Evolutionary conservation across 1,140 invertebrate species (phyloP).

Genomic region (Heliothis subflexa): DNA sequence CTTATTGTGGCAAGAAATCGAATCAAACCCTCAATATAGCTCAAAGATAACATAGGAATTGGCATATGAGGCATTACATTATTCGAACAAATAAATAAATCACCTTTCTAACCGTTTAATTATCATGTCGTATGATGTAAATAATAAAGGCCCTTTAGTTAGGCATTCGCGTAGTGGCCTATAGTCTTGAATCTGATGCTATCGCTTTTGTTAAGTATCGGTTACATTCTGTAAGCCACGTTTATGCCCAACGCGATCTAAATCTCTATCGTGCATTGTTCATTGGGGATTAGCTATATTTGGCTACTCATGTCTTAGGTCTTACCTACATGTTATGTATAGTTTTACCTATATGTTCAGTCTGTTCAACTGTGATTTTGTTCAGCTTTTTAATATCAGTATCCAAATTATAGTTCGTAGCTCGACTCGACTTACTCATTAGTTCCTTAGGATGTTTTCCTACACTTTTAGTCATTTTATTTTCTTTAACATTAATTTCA

Average conservation of each 20-base stretch:
- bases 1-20: too few relatives aligned
- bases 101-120: neutral
- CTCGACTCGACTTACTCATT: too few relatives aligned
- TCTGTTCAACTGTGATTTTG: too few relatives aligned
- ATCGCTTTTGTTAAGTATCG: slow-evolving; percentile 25
- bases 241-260: slow-evolving; percentile 19
- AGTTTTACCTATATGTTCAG: too few relatives aligned
- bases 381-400: too few relatives aligned
- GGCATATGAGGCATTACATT: too few relatives aligned
- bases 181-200: slow-evolving; percentile 25
- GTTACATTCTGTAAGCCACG: slow-evolving; percentile 24
- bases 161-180: neutral
- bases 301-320: too few relatives aligned
- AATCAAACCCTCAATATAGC: too few relatives aligned
- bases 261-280: slow-evolving; percentile 14
- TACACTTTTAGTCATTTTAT: neutral
- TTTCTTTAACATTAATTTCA: neutral
- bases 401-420: too few relatives aligned
- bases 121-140: slow-evolving; percentile 5
- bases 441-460: neutral
- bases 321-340: too few relatives aligned
- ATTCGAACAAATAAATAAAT: too few relatives aligned
- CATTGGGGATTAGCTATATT: neutral
- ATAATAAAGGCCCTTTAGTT: slow-evolving; percentile 16
- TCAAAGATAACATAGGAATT: too few relatives aligned